phyloP scores from a whole-genome alignment of 2,888 invertebrate species.

The Archaeoteleia sp. region DNA sequence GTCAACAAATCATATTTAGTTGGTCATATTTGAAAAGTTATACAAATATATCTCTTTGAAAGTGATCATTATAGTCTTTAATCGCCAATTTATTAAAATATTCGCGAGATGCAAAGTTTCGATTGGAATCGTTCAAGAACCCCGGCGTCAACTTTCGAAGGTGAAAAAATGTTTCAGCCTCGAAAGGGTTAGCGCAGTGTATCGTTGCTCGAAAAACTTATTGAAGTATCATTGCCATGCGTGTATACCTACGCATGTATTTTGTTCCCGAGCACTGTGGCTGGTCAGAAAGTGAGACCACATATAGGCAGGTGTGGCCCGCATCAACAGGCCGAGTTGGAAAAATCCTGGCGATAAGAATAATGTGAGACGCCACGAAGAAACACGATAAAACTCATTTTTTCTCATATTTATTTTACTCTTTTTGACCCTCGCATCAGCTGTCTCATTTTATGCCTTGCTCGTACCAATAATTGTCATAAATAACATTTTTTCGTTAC shows the following conservation, averaged over 20 bases:
- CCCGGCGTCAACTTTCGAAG: constrained; percentile 11
- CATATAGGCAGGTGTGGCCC: constrained; percentile 44
- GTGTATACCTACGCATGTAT: constrained; percentile 13
- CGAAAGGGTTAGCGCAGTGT: constrained; percentile 26
- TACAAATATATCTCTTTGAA: too few species aligned
- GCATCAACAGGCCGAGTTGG: constrained; percentile 43
- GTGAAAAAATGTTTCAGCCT: constrained; percentile 21
- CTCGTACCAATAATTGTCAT: constrained; percentile 3
- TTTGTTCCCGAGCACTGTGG: constrained; percentile 36
- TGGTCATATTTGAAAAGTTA: too few species aligned
- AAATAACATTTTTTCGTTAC: background rate
- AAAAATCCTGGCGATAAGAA: constrained; percentile 37
- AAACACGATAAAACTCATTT: constrained; percentile 34
- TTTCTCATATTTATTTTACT: constrained; percentile 22
- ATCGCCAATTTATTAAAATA: too few species aligned
- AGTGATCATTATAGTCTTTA: too few species aligned
- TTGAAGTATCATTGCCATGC: constrained; percentile 37
- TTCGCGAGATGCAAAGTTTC: too few species aligned
- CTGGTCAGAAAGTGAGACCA: constrained; percentile 41
- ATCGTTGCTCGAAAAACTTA: constrained; percentile 27
- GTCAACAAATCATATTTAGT: too few species aligned
- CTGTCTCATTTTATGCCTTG: constrained; percentile 7
- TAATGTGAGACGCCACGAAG: constrained; percentile 23
- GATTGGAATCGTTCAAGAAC: too few species aligned
- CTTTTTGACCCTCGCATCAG: constrained; percentile 23